phyloP scores from a whole-genome alignment of 2,113 vertebrate species.

The Tretioscincus oriximinensis region DNA sequence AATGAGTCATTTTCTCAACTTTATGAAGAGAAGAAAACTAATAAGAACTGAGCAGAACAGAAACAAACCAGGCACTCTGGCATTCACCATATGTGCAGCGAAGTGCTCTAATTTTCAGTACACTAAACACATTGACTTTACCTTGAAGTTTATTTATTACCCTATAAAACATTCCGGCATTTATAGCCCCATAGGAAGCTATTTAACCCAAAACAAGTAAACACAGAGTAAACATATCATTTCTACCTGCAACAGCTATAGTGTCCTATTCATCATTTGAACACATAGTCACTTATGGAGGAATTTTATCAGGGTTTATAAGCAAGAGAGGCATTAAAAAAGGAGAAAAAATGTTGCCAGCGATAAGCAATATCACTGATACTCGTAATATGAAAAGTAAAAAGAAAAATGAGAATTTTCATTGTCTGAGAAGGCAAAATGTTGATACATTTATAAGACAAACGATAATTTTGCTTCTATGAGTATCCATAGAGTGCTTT shows the following conservation, averaged over 20 bases:
- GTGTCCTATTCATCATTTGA: slow-evolving; percentile 6
- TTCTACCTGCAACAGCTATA: background rate
- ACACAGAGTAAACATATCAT: background rate
- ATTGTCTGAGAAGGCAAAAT: background rate
- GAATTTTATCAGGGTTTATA: background rate
- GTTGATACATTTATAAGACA: background rate
- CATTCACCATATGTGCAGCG: background rate
- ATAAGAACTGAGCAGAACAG: background rate
- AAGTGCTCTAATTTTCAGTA: slow-evolving; percentile 13
- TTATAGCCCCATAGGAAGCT: background rate
- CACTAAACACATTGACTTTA: slow-evolving; percentile 6
- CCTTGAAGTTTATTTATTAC: slow-evolving; percentile 27
- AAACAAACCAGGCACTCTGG: background rate
- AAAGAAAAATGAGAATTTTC: background rate
- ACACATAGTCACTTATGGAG: background rate
- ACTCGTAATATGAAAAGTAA: background rate
- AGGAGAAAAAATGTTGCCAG: background rate
- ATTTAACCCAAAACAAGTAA: slow-evolving; percentile 11
- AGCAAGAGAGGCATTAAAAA: background rate
- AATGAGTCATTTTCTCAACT: background rate
- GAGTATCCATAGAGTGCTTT: no score
- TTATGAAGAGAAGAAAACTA: background rate
- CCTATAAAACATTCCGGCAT: background rate
- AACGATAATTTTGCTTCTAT: no score
- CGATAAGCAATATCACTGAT: background rate